These are phyloP conservation scores for Corythucha ciliata DNA, from an alignment of 2,888 invertebrate species.

Conservation along the genomic window DNA sequence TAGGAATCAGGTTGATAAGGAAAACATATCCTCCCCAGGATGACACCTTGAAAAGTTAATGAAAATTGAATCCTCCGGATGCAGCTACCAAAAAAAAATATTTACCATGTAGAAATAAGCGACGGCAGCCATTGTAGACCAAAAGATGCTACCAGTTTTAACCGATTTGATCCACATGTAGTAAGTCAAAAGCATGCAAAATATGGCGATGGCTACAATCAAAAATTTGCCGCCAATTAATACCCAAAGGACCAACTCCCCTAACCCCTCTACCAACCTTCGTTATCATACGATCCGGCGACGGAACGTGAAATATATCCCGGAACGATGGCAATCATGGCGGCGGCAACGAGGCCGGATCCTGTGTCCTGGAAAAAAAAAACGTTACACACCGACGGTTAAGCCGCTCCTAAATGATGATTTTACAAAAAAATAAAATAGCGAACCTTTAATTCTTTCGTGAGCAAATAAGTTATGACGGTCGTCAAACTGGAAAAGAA, in stretches of 20 bases:
- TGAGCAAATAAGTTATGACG: constrained; percentile 85
- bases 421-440: constrained; percentile 1
- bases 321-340: constrained; percentile 91
- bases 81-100: too few species aligned
- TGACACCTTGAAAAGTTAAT: constrained; percentile 55
- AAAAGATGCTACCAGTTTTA: constrained; percentile 86
- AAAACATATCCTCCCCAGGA: constrained; percentile 99
- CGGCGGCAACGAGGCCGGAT: constrained; percentile 87
- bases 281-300: constrained; percentile 96
- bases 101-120: constrained; percentile 97
- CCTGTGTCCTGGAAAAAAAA: constrained; percentile 61
- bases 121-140: constrained; percentile 80
- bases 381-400: not conserved
- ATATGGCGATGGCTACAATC: constrained; percentile 70
- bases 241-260: not conserved
- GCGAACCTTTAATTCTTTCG: constrained; percentile 83
- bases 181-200: constrained; percentile 96
- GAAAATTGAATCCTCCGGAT: too few species aligned
- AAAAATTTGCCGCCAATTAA: constrained; percentile 8
- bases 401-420: not conserved
- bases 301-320: constrained; percentile 96
- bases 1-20: constrained; percentile 91
- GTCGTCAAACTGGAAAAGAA: constrained; percentile 91
- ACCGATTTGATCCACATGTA: constrained; percentile 96
- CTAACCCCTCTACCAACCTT: constrained; percentile 48